Evolutionary conservation across 2,113 vertebrate species (phyloP).

Genomic region (Pterocles burchelli): DNA sequence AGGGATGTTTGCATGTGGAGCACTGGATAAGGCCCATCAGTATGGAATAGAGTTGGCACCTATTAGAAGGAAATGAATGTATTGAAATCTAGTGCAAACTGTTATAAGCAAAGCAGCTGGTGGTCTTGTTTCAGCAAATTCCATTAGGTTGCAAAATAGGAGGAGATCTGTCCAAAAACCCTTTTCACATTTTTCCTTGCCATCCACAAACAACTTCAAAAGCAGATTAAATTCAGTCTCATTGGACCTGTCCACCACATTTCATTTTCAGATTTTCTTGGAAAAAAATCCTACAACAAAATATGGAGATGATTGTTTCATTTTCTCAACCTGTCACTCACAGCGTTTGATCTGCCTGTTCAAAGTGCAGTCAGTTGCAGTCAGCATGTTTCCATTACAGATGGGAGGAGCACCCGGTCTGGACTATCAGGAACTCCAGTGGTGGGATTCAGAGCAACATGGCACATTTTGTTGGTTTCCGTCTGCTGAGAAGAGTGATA

Average conservation of each 20-base stretch:
- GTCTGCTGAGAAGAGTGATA: background rate
- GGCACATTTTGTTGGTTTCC: background rate
- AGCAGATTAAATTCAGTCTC: constrained; percentile 17
- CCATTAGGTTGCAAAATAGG: constrained; percentile 32
- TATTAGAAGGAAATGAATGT: background rate
- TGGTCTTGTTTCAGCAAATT: constrained; percentile 46
- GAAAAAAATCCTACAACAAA: background rate
- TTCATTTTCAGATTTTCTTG: constrained; percentile 26
- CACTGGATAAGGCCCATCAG: background rate
- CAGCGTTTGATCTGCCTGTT: background rate
- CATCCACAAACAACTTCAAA: constrained; percentile 49
- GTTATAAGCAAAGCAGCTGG: constrained; percentile 8
- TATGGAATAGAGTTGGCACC: background rate
- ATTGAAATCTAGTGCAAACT: background rate
- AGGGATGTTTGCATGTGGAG: background rate
- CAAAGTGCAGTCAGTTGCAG: background rate
- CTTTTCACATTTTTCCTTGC: background rate
- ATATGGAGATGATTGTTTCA: constrained; percentile 36
- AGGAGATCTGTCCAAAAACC: constrained; percentile 23
- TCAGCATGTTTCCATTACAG: background rate
- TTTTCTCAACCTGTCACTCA: constrained; percentile 27
- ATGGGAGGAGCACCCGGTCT: accelerated
- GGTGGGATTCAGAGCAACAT: background rate
- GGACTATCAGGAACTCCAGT: background rate
- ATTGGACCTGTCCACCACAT: constrained; percentile 32